A percentile compares a stretch with the other conserved stretches of the same genome.
phyloP scores from a whole-genome alignment of 2,113 vertebrate species.

The Limnothrissa miodon region DNA sequence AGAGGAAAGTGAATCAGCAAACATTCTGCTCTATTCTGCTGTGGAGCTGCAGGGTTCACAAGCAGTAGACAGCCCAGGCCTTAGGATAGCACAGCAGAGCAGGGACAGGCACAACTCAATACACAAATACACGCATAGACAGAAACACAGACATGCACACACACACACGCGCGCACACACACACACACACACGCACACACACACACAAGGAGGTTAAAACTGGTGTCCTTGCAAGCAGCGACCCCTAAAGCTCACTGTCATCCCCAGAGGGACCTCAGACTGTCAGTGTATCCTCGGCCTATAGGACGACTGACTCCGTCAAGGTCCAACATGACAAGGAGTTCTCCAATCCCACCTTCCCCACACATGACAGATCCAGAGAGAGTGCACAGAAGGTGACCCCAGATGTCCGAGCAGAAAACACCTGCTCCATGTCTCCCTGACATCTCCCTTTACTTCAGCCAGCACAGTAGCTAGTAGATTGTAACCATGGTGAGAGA shows the following conservation, averaged over 20 bases:
- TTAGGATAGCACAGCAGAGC: neutral
- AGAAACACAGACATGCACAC: slow-evolving; percentile 19
- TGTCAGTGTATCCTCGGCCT: slow-evolving; percentile 20
- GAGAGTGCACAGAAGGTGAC: slow-evolving; percentile 23
- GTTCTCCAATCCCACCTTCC: neutral
- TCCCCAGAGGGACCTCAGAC: slow-evolving; percentile 15
- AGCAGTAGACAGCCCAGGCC: neutral
- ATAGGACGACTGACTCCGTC: slow-evolving; percentile 24
- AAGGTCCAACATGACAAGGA: neutral
- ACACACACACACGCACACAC: slow-evolving; percentile 27
- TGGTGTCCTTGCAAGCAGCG: slow-evolving; percentile 29
- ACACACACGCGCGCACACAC: slow-evolving; percentile 18
- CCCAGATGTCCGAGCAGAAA: slow-evolving; percentile 23
- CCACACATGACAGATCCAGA: neutral
- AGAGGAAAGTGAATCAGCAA: slow-evolving; percentile 9
- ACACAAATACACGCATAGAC: neutral
- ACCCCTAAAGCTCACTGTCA: slow-evolving; percentile 26
- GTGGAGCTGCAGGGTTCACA: slow-evolving; percentile 26
- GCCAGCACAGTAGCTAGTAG: neutral
- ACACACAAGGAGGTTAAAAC: neutral
- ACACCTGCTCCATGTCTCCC: neutral
- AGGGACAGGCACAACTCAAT: slow-evolving; percentile 19
- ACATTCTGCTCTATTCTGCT: neutral
- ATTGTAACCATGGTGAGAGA: neutral
- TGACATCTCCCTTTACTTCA: neutral